These are phyloP conservation scores for Alviniconcha strummeri DNA, from an alignment of 2,888 invertebrate genomes.

Conservation along the genomic window DNA sequence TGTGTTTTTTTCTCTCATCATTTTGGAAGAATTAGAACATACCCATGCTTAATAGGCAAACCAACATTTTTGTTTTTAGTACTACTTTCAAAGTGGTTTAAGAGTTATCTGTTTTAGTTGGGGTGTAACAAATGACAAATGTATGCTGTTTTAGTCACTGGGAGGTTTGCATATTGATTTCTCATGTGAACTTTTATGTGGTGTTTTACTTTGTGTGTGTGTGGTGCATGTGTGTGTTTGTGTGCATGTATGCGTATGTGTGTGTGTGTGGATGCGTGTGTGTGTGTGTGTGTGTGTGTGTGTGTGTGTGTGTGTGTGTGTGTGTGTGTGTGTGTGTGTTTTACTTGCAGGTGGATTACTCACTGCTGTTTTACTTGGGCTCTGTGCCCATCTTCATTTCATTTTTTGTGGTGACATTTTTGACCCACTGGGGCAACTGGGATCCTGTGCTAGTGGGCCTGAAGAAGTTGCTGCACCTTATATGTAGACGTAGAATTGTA, in stretches of 20 bases:
- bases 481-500: conserved; percentile 57
- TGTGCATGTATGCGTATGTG: too few relatives aligned
- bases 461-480: conserved; percentile 65
- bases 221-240: too few relatives aligned
- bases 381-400: conserved; percentile 85
- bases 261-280: too few relatives aligned
- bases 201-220: too few relatives aligned
- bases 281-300: neutral
- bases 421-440: conserved; percentile 86
- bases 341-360: conserved; percentile 68
- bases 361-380: conserved; percentile 83
- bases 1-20: neutral
- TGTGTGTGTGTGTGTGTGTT: neutral
- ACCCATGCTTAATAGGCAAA: too few relatives aligned
- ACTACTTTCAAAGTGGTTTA: neutral
- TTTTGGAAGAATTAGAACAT: too few relatives aligned
- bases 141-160: too few relatives aligned
- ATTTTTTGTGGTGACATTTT: conserved; percentile 82
- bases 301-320: neutral
- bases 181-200: neutral
- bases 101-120: too few relatives aligned
- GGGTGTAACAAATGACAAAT: too few relatives aligned
- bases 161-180: neutral
- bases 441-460: conserved; percentile 80
- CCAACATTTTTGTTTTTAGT: neutral